Evolutionary conservation across 1,140 invertebrate species (phyloP).

Genomic region (Dendroctonus ponderosae): DNA sequence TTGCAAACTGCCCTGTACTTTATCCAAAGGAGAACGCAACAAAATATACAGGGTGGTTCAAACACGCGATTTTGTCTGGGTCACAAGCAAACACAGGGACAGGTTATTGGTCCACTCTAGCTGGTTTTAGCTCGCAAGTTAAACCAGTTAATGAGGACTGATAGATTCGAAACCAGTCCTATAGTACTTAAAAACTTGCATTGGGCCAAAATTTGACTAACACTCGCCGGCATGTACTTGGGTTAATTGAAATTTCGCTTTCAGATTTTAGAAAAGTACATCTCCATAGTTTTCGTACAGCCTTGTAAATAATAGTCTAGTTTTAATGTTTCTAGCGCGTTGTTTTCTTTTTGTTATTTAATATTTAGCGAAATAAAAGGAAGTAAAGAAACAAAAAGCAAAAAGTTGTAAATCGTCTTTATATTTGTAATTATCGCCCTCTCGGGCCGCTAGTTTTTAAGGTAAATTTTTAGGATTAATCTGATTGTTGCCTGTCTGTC

Average conservation of each 20-base stretch:
- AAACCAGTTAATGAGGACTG: too few species aligned
- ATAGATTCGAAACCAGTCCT: too few species aligned
- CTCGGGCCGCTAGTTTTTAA: slow-evolving; percentile 9
- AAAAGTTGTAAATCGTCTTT: slow-evolving; percentile 35
- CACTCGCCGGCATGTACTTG: too few species aligned
- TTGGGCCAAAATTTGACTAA: too few species aligned
- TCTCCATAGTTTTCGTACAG: neutral
- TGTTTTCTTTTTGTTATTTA: slow-evolving; percentile 45
- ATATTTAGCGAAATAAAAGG: slow-evolving; percentile 39
- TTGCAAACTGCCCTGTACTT: too few species aligned
- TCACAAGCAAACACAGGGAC: too few species aligned
- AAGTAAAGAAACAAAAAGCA: slow-evolving; percentile 30
- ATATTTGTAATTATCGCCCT: slow-evolving; percentile 43
- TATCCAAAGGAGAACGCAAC: too few species aligned
- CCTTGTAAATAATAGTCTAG: slow-evolving; percentile 14
- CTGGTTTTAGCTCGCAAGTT: too few species aligned
- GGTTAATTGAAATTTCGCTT: neutral
- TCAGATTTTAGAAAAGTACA: neutral
- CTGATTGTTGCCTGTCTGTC: neutral
- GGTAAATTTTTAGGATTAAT: slow-evolving; percentile 19
- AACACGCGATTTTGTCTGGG: too few species aligned
- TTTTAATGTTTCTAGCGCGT: slow-evolving; percentile 31
- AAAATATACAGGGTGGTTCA: too few species aligned
- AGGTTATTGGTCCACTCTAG: too few species aligned
- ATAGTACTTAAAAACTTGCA: too few species aligned